Evolutionary conservation across 1,140 invertebrate genomes (phyloP), one percentile per base, ranked within the genome.

Genomic region (Drosophila teissieri): DNA sequence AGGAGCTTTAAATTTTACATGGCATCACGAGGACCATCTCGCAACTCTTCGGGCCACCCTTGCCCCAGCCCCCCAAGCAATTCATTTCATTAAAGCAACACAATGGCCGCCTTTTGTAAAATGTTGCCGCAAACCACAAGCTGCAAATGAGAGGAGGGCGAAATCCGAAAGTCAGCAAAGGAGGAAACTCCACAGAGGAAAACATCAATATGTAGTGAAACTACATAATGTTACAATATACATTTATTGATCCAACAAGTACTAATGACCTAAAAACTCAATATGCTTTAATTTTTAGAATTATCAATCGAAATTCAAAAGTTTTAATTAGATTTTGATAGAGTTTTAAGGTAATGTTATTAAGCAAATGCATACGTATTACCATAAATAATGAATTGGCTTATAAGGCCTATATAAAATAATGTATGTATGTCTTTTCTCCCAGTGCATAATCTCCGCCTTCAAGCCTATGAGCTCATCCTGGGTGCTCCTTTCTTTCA

Each of bases 81-180:
- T 86, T 86, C 83, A 86, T 88, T 86, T 86, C 83, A 86, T 86
- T 86, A 88, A 86, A 88, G 83, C 72, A 86, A 79, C 70, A 86
- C 82, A 83, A 86, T 88, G 82, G 64, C 42, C 62, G 83, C 69
- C 79, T 88, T 86, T 86, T 88, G 82, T 82, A 42, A 69, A 63
- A 58, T 61, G 74, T 73, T 63, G 81, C 81, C 79, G 75, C 82
- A 82, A 84, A 80, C 78, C 81, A 63, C 48, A 81, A 73, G 61
- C 78, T 72, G 72, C 73, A 84, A 84, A 80, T 81, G 68, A 78
- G 57, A 64, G 53, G 56, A 31, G 37, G 68, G 53, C 40, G 65
- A 56, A 62, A 27, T 34, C 22, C 54, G 45, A 37, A 57, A 64
- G 53, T 27, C 46, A 48, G 51, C 11, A 48, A 27, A 42, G 51